Percentiles rank a stretch among this genome's conserved stretches.
Evolutionary conservation across 2,888 invertebrate species (phyloP).

Genomic region (Dastarcus helophoroides): DNA sequence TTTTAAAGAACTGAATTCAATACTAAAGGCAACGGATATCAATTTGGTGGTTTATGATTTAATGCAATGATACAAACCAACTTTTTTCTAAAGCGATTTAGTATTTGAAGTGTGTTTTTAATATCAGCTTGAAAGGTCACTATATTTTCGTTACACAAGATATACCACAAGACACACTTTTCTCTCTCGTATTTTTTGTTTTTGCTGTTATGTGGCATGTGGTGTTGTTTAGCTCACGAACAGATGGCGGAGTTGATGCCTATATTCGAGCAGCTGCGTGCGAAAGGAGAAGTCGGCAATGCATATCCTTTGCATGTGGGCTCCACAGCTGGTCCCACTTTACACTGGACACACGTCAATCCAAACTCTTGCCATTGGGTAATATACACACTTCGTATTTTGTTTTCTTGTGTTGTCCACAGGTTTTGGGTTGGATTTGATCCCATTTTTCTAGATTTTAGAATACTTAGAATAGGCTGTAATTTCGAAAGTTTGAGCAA

Average conservation of each 20-base stretch:
- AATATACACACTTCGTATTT: constrained; percentile 27
- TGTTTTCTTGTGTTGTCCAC: constrained; percentile 17
- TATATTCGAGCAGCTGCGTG: constrained; percentile 87
- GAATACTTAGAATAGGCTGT: too few species aligned
- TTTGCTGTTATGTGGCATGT: constrained; percentile 18
- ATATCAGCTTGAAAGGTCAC: too few species aligned
- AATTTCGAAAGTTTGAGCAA: too few species aligned
- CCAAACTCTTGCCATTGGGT: constrained; percentile 40
- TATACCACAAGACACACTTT: too few species aligned
- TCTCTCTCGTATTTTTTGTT: constrained; percentile 2
- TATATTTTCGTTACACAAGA: too few species aligned
- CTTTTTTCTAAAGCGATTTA: too few species aligned
- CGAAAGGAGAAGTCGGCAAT: constrained; percentile 82
- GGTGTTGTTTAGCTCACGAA: constrained; percentile 62
- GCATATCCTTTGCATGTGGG: constrained; percentile 83
- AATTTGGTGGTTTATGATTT: too few species aligned
- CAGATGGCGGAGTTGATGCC: constrained; percentile 93
- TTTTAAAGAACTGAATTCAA: too few species aligned
- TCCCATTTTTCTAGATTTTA: too few species aligned
- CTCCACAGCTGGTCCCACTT: constrained; percentile 55
- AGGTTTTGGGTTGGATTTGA: constrained; percentile 10
- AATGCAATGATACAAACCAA: too few species aligned
- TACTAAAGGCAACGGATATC: too few species aligned
- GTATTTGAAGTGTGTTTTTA: too few species aligned
- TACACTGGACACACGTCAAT: constrained; percentile 44